A percentile compares a stretch with the other conserved stretches of the same genome.
These are phyloP conservation scores for Macrophya annulata DNA, from an alignment of 2,888 invertebrate species.

Conservation along the genomic window DNA sequence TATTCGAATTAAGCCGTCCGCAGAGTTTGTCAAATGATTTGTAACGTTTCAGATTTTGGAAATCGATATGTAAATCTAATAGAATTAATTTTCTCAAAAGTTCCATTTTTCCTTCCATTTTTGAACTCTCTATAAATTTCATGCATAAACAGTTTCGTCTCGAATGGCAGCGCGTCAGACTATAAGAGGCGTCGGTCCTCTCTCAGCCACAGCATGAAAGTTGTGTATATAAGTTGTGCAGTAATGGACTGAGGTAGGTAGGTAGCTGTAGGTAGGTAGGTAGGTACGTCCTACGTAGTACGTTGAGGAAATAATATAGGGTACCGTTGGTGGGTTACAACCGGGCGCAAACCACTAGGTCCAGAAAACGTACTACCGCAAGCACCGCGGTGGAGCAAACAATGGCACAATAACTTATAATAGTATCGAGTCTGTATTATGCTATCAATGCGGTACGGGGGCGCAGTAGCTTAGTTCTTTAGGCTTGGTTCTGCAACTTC, in stretches of 20 bases:
- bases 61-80: not conserved
- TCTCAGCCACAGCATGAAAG: conserved; percentile 7
- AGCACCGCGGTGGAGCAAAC: conserved; percentile 64
- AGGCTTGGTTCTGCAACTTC: not conserved
- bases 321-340: conserved; percentile 38
- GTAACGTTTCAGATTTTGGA: not conserved
- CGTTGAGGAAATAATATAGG: conserved; percentile 30
- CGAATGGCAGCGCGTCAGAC: conserved; percentile 23
- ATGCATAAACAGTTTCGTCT: not conserved
- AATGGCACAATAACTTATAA: conserved; percentile 78
- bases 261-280: conserved; percentile 6
- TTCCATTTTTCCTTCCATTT: too few relatives aligned
- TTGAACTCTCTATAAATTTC: too few relatives aligned
- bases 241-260: conserved; percentile 19
- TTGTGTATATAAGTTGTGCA: conserved; percentile 6
- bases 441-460: conserved; percentile 74
- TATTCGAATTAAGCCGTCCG: not conserved
- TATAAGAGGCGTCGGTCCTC: conserved; percentile 7
- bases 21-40: not conserved
- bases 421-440: conserved; percentile 73
- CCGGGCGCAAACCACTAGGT: conserved; percentile 31
- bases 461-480: conserved; percentile 60
- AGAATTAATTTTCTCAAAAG: not conserved
- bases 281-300: conserved; percentile 23
- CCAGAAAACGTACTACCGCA: conserved; percentile 52